Evolutionary conservation across 2,113 vertebrate genomes (phyloP).

Genomic region (Piaya cayana): DNA sequence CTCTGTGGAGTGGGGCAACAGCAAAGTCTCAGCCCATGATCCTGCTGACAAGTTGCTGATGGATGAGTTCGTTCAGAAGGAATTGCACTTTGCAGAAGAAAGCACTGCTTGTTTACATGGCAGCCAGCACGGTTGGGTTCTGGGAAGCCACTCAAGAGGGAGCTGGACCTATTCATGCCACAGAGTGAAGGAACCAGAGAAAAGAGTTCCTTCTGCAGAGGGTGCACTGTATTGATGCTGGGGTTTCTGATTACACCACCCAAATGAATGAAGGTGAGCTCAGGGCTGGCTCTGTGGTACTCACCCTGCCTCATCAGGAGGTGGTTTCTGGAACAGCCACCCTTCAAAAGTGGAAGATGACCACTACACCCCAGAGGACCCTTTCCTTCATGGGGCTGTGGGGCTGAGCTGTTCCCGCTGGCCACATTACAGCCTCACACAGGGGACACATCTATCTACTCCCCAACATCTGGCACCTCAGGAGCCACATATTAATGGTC

Average conservation of each 20-base stretch:
- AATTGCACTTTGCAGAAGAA: not conserved
- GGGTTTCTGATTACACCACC: not conserved
- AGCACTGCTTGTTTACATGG: not conserved
- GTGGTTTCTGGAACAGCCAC: not conserved
- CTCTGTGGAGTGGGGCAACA: fast-evolving
- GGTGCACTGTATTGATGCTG: not conserved
- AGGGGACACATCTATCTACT: not conserved
- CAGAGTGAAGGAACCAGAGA: not conserved
- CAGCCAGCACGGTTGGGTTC: not conserved
- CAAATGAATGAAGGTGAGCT: not conserved
- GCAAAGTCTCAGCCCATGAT: not conserved
- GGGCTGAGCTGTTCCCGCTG: not conserved
- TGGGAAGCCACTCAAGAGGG: fast-evolving
- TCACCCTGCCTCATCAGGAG: fast-evolving
- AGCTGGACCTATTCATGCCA: fast-evolving
- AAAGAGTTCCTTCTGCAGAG: not conserved
- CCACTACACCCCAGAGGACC: not conserved
- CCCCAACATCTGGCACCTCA: too few species aligned
- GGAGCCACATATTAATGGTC: not conserved
- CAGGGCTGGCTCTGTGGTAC: not conserved
- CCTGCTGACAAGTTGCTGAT: not conserved
- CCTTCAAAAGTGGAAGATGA: not conserved
- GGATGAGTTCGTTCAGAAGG: not conserved
- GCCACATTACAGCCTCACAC: fast-evolving
- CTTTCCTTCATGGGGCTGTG: not conserved